A percentile compares a stretch with the other conserved stretches of the same genome.
These are phyloP conservation scores for Melospiza georgiana DNA, from an alignment of 2,113 vertebrate genomes.

Conservation along the genomic window DNA sequence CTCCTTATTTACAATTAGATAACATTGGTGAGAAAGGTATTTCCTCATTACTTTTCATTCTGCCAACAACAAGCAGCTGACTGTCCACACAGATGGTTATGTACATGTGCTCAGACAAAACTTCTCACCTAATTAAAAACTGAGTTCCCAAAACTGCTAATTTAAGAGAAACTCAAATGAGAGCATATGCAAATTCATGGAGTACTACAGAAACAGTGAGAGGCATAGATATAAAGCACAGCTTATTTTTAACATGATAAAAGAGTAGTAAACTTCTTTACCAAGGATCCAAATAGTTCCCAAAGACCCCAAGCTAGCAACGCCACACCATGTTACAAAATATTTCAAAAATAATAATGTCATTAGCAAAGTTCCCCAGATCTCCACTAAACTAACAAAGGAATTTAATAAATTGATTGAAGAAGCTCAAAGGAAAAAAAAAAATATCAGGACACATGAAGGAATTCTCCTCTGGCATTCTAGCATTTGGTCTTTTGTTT, in stretches of 20 bases:
- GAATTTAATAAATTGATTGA: background rate
- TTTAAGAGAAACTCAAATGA: background rate
- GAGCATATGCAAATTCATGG: background rate
- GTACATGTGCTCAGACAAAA: background rate
- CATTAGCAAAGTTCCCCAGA: background rate
- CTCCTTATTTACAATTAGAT: constrained; percentile 1
- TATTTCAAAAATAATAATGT: background rate
- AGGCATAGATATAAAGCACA: background rate
- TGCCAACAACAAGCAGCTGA: constrained; percentile 27
- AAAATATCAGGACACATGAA: background rate
- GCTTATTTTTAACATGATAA: background rate
- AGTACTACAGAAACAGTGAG: background rate
- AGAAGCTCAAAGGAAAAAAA: background rate
- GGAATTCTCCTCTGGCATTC: background rate
- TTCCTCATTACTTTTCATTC: background rate
- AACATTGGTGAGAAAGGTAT: background rate
- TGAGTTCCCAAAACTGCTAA: background rate
- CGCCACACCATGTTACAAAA: background rate
- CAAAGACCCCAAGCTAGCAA: background rate
- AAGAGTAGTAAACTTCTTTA: background rate
- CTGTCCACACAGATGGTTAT: background rate
- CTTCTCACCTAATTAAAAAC: background rate
- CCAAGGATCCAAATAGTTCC: background rate
- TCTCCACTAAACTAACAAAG: background rate
- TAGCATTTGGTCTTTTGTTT: background rate